These are phyloP conservation scores for Pelochelys cantorii DNA, from an alignment of 2,797 vertebrate genomes.

Conservation along the genomic window DNA sequence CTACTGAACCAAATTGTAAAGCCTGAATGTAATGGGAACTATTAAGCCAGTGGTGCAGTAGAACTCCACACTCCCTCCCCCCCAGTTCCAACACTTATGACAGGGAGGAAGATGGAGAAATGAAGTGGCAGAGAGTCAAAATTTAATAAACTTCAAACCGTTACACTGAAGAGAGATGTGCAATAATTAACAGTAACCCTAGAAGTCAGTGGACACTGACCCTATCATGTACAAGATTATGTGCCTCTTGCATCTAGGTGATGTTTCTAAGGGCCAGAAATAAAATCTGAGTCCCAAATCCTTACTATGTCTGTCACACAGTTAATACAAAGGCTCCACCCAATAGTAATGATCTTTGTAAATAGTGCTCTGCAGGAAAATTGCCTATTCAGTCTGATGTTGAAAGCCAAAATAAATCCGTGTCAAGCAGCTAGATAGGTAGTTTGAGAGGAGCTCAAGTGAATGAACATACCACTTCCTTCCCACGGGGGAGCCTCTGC, in stretches of 20 bases:
- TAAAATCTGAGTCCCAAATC: not conserved
- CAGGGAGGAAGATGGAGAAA: not conserved
- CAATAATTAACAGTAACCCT: not conserved
- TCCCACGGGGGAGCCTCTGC: not conserved
- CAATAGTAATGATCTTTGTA: not conserved
- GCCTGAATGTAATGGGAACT: too few species aligned
- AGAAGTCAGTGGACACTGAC: not conserved
- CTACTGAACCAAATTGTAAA: too few species aligned
- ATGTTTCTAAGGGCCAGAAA: not conserved
- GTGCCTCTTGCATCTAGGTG: not conserved
- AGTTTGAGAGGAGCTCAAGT: not conserved
- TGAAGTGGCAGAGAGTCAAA: not conserved
- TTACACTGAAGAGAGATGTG: not conserved
- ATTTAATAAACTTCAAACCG: conserved; percentile 15
- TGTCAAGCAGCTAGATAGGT: not conserved
- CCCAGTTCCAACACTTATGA: not conserved
- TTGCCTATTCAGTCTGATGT: not conserved
- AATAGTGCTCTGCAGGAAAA: not conserved
- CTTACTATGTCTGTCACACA: not conserved
- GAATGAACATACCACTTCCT: not conserved
- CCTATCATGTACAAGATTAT: not conserved
- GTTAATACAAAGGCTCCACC: not conserved
- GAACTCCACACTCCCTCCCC: too few species aligned
- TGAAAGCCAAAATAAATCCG: not conserved
- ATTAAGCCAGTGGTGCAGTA: too few species aligned